phyloP scores from a whole-genome alignment of 2,888 invertebrate species.

The Thelaira solivaga region DNA sequence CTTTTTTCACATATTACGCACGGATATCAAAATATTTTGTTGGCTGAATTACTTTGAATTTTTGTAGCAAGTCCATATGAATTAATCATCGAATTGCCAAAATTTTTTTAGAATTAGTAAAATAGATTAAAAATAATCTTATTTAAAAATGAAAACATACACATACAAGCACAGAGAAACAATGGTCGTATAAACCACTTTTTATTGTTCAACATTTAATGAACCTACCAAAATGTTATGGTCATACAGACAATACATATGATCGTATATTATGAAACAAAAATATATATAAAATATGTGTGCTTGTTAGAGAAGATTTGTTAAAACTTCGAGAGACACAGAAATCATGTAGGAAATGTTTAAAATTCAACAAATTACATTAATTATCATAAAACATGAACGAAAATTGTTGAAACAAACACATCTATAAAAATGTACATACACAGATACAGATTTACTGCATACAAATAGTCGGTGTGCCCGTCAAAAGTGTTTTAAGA shows the following conservation, averaged over 20 bases:
- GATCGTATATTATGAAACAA: too few species aligned
- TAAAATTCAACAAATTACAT: conserved; percentile 60
- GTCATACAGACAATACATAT: background rate
- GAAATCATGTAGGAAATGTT: conserved; percentile 56
- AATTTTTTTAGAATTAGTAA: too few species aligned
- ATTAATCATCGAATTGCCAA: too few species aligned
- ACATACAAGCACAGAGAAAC: too few species aligned
- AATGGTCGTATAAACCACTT: conserved; percentile 33
- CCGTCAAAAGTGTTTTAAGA: conserved; percentile 42
- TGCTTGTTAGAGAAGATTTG: too few species aligned
- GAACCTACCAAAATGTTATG: background rate
- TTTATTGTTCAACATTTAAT: conserved; percentile 46
- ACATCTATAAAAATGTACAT: conserved; percentile 43
- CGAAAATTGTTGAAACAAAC: conserved; percentile 51
- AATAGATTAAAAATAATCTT: conserved; percentile 34
- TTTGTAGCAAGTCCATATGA: too few species aligned
- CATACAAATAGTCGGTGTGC: conserved; percentile 42
- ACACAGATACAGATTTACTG: too few species aligned
- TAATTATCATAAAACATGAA: conserved; percentile 62
- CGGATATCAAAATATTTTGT: too few species aligned
- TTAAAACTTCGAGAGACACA: conserved; percentile 10
- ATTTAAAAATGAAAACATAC: conserved; percentile 12
- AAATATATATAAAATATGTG: background rate
- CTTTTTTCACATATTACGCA: too few species aligned
- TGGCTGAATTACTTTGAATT: too few species aligned